These are phyloP conservation scores for Periophthalmodon schlosseri DNA, from an alignment of 2,113 vertebrate species.

Conservation along the genomic window DNA sequence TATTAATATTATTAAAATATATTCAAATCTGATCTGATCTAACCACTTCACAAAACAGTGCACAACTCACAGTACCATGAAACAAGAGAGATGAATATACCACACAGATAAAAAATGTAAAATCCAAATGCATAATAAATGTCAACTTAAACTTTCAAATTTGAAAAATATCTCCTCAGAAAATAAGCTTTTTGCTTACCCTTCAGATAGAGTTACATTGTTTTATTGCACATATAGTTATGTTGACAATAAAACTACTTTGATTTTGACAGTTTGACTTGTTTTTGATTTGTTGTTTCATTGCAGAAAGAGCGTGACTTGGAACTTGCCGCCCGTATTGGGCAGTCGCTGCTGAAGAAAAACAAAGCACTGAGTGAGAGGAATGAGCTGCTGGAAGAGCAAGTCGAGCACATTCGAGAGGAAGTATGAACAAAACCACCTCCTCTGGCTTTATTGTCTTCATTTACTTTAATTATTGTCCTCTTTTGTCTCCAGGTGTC, in stretches of 20 bases:
- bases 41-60: background rate
- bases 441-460: background rate
- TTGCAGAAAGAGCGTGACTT: conserved; percentile 97
- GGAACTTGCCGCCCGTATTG: conserved; percentile 96
- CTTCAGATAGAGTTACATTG: background rate
- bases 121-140: too few species aligned
- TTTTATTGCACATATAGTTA: background rate
- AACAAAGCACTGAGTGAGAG: conserved; percentile 95
- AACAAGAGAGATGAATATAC: background rate
- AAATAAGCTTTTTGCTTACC: background rate
- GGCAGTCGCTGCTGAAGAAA: conserved; percentile 96
- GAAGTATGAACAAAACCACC: conserved; percentile 70
- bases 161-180: background rate
- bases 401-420: conserved; percentile 94
- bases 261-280: background rate
- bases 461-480: background rate
- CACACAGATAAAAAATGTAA: background rate
- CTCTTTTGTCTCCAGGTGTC: conserved; percentile 82
- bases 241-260: background rate
- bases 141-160: too few species aligned
- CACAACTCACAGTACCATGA: background rate
- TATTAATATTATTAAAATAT: conserved; percentile 18
- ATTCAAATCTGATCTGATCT: conserved; percentile 32
- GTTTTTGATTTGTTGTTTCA: conserved; percentile 6
- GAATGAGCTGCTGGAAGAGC: conserved; percentile 92